Evolutionary conservation across 2,797 vertebrate species (phyloP), one percentile per base, ranked within the genome.

Genomic region (Lepus oiostolus): DNA sequence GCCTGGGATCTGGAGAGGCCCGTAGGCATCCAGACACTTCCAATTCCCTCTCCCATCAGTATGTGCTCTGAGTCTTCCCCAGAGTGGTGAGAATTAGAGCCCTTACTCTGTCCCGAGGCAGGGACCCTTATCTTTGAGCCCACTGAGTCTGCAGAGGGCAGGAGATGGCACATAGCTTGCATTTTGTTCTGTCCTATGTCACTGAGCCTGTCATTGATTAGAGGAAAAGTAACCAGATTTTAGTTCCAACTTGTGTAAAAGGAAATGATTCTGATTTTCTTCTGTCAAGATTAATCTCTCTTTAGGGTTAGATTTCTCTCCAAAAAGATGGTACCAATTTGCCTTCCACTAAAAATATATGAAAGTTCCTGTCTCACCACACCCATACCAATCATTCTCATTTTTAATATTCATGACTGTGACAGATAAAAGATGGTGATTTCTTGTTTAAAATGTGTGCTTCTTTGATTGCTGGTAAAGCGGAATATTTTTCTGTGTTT

Each of bases 221-320:
- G 50, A 79, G 32, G 16, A 17, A 79, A 91, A 83, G 75, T 28
- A 83, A 89, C 4, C 4, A 42, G 32, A 65, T 67, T 91, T 90
- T 85, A 70, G 52, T 91, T 80, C 60, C 24, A 70, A 17, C 32
- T 71, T 81, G 24, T 28, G 35, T 50, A 89, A 11, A 30, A 88
- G 50, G 19, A 90, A 90, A 76, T 90, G 38, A 76, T 12, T 68
- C 32, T 21, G 17, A 72, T 95, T 85, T 88, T 85, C 68, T 96
- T 90, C 30, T 70, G 10, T 77, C 76, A 88, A 65, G 14, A 71
- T 76, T 92, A 67, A 63, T 91, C 80, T 79, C 12, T 83, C 35
- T 72, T 1, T 92, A 35, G 75, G 79, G 60, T 94, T 65, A 92
- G 54, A 90, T 62, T 96, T 95, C 58, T 95, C 21, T 91, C 77